Evolutionary conservation across 37 sponge, comb jelly and placozoan genomes (phyloP).

Genomic region (Beroe forskalii): DNA sequence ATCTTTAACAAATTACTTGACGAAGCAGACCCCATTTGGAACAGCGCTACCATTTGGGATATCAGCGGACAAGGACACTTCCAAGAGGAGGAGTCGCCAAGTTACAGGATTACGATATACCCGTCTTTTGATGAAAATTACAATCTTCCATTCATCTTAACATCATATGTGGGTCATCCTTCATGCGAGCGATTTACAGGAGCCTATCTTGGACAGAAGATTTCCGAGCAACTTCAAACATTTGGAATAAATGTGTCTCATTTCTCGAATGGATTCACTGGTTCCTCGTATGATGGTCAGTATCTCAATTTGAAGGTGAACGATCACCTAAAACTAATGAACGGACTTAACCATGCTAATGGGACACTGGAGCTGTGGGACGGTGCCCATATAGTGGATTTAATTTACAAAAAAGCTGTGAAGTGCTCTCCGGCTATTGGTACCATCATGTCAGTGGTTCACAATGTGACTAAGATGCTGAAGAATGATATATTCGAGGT

Average conservation of each 20-base stretch:
- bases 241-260: neutral
- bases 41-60: neutral
- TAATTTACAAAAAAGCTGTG: neutral
- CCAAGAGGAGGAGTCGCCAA: neutral
- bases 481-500: too few relatives aligned
- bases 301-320: too few relatives aligned
- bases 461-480: too few relatives aligned
- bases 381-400: neutral
- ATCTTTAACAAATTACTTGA: neutral
- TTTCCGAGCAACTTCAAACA: neutral
- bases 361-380: neutral
- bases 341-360: neutral
- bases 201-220: neutral
- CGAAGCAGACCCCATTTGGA: neutral
- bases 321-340: neutral
- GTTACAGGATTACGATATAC: neutral
- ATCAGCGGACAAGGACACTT: neutral
- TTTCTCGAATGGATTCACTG: neutral
- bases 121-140: neutral
- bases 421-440: neutral
- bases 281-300: neutral
- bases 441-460: too few relatives aligned
- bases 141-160: neutral
- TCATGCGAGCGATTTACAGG: neutral
- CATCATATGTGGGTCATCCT: neutral